phyloP scores from a whole-genome alignment of 1,140 invertebrate species.

The Euwallacea fornicatus region DNA sequence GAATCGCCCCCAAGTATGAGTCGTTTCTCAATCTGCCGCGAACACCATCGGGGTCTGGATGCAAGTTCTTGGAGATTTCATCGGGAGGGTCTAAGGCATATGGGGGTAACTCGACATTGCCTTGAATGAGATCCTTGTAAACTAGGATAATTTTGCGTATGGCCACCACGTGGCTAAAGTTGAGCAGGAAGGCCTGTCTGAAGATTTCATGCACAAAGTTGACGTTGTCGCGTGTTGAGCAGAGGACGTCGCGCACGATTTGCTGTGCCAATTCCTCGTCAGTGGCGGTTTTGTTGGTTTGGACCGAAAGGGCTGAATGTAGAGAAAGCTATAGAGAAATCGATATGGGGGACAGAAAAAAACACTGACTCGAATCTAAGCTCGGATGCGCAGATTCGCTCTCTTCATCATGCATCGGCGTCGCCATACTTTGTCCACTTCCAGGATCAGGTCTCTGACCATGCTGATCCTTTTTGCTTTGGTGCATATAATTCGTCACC shows the following conservation, averaged over 20 bases:
- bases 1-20: constrained; percentile 79
- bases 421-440: not conserved
- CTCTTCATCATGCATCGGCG: constrained; percentile 47
- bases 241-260: constrained; percentile 86
- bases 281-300: constrained; percentile 44
- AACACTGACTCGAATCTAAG: constrained; percentile 50
- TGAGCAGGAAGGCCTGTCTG: constrained; percentile 88
- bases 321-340: not conserved
- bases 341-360: not conserved
- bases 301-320: constrained; percentile 45
- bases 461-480: constrained; percentile 40
- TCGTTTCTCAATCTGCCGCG: constrained; percentile 74
- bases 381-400: constrained; percentile 48
- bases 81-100: constrained; percentile 84
- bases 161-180: constrained; percentile 84
- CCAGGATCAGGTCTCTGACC: not conserved
- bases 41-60: constrained; percentile 55
- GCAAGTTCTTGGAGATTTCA: constrained; percentile 43
- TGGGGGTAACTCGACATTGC: constrained; percentile 77
- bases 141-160: constrained; percentile 87
- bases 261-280: constrained; percentile 49
- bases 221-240: constrained; percentile 86
- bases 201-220: constrained; percentile 95
- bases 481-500: constrained; percentile 81
- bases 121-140: constrained; percentile 95